Percentiles rank a stretch among this genome's conserved stretches.
Conservation (phyloP, 2,113 vertebrate species). For the Oryzias curvinotus region DNA sequence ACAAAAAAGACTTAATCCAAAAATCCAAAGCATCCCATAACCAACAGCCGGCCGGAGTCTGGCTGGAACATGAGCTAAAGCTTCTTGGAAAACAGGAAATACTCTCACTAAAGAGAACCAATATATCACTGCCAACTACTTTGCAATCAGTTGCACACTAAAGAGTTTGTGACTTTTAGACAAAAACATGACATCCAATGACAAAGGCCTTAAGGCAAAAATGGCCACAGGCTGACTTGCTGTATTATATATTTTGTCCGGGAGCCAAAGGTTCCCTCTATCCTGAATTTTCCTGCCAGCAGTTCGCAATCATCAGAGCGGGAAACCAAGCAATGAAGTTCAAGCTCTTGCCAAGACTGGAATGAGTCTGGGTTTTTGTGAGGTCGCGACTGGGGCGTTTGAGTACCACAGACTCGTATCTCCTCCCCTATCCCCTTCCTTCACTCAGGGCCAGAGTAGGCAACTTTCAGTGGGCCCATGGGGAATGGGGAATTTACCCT, state of each 20-base stretch:
- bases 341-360: constrained; percentile 56
- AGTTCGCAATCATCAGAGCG: constrained; percentile 53
- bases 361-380: constrained; percentile 63
- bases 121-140: constrained; percentile 41
- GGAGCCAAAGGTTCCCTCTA: constrained; percentile 58
- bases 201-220: too few species aligned
- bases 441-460: constrained; percentile 55
- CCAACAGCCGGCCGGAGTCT: constrained; percentile 21
- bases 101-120: constrained; percentile 28
- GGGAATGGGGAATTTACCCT: constrained; percentile 68
- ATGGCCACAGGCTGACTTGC: constrained; percentile 41
- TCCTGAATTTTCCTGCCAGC: constrained; percentile 57
- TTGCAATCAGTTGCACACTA: constrained; percentile 25
- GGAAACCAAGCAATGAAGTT: constrained; percentile 58
- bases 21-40: background rate
- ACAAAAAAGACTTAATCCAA: background rate
- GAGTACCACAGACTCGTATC: constrained; percentile 61
- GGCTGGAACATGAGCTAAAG: constrained; percentile 26
- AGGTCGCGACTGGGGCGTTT: constrained; percentile 60
- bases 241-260: constrained; percentile 49
- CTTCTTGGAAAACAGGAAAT: constrained; percentile 62
- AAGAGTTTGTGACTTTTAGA: constrained; percentile 6
- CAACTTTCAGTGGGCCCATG: constrained; percentile 70
- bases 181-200: too few species aligned
- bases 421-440: constrained; percentile 57